These are phyloP conservation scores for Centroberyx gerrardi DNA, from an alignment of 2,797 vertebrate species.

Conservation along the genomic window DNA sequence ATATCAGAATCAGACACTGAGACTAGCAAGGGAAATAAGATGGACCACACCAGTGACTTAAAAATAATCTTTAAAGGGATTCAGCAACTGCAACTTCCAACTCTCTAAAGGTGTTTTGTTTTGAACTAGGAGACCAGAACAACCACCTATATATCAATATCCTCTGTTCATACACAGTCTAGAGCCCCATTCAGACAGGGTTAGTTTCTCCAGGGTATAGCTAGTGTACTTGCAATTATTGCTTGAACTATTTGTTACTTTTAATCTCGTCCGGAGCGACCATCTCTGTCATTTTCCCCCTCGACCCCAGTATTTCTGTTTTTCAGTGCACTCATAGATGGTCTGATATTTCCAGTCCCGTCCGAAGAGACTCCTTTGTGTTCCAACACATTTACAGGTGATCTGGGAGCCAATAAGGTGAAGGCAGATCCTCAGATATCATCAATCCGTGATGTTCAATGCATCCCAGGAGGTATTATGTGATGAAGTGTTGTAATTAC, in stretches of 20 bases:
- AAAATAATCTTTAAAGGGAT: no score
- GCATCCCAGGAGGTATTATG: no score
- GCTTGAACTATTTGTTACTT: neutral
- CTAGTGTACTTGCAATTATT: neutral
- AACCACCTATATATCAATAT: neutral
- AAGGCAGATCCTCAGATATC: no score
- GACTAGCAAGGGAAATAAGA: neutral
- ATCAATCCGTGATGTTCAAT: no score
- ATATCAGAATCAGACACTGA: neutral
- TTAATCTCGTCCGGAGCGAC: neutral
- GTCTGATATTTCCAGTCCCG: neutral
- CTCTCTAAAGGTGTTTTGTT: neutral
- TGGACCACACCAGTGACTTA: no score
- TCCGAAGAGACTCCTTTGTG: no score
- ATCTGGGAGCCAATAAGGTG: no score
- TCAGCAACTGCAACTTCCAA: neutral
- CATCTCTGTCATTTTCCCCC: neutral
- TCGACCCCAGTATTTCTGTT: neutral
- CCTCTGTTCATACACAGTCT: neutral
- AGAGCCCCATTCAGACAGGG: neutral
- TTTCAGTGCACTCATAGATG: neutral
- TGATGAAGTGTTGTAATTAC: no score
- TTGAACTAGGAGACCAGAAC: neutral
- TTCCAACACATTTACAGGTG: no score
- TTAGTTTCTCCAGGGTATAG: neutral